phyloP scores from a whole-genome alignment of 2,113 vertebrate species.

The Channa maculata region DNA sequence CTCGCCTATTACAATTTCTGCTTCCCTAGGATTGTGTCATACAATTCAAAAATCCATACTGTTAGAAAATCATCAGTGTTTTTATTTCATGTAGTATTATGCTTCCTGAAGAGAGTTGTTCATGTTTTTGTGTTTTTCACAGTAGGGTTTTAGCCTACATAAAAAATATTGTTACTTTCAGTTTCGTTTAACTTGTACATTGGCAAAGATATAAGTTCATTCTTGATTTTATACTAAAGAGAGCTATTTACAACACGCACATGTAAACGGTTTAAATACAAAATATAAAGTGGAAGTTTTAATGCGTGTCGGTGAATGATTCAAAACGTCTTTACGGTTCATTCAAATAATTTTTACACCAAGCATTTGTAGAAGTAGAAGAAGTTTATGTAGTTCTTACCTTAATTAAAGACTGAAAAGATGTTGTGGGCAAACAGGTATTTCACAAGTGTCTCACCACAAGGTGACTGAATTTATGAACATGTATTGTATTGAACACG shows the following conservation, averaged over 20 bases:
- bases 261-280: background rate
- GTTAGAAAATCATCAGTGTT: too few relatives aligned
- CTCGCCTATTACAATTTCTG: too few relatives aligned
- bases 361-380: background rate
- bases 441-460: constrained; percentile 2
- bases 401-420: constrained; percentile 30
- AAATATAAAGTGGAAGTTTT: background rate
- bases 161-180: constrained; percentile 4
- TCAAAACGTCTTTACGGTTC: background rate
- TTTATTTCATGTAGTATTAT: too few relatives aligned
- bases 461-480: background rate
- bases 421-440: constrained; percentile 38
- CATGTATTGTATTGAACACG: background rate
- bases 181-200: background rate
- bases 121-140: background rate
- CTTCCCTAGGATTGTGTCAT: too few relatives aligned
- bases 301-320: background rate
- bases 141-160: too few relatives aligned
- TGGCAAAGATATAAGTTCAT: background rate
- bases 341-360: background rate
- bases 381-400: constrained; percentile 32
- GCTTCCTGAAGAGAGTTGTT: background rate
- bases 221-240: background rate
- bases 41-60: too few relatives aligned
- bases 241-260: background rate